These are phyloP conservation scores for Zaprionus obscuricornis DNA, from an alignment of 2,888 invertebrate species.

Conservation along the genomic window DNA sequence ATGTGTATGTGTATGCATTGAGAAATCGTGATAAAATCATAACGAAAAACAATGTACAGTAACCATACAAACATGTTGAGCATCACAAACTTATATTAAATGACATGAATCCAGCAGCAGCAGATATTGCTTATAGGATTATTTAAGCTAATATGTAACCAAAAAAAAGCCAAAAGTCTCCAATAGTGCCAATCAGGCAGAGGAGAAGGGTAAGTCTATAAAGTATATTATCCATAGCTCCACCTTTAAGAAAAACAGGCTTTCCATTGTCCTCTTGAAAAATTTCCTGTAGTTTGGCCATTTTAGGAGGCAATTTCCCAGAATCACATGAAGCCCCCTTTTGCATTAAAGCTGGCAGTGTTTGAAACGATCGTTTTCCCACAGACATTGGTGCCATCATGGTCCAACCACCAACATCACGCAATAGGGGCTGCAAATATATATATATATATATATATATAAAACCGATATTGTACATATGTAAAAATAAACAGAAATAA, in stretches of 20 bases:
- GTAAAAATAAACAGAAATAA: too few relatives aligned
- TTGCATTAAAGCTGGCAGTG: slow-evolving; percentile 18
- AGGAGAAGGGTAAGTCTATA: slow-evolving; percentile 82
- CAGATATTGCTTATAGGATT: not conserved
- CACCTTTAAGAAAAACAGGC: slow-evolving; percentile 85
- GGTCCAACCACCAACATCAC: slow-evolving; percentile 6
- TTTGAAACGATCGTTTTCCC: slow-evolving; percentile 20
- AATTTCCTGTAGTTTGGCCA: slow-evolving; percentile 64
- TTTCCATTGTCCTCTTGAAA: slow-evolving; percentile 83
- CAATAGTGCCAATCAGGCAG: slow-evolving; percentile 75
- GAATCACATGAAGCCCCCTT: not conserved
- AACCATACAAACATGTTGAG: slow-evolving; percentile 25
- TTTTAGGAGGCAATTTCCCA: slow-evolving; percentile 52
- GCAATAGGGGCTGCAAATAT: slow-evolving; percentile 42
- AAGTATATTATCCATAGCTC: slow-evolving; percentile 83
- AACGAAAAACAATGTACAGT: slow-evolving; percentile 2
- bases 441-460: not conserved
- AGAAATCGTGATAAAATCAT: too few relatives aligned
- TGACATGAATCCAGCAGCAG: slow-evolving; percentile 4
- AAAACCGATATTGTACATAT: not conserved
- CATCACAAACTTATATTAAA: slow-evolving; percentile 21
- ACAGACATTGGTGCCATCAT: slow-evolving; percentile 3
- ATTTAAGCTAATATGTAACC: slow-evolving; percentile 50
- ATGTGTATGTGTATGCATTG: too few relatives aligned
- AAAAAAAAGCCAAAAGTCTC: slow-evolving; percentile 42